phyloP scores from a whole-genome alignment of 2,888 invertebrate species.

The Sycophila texana region DNA sequence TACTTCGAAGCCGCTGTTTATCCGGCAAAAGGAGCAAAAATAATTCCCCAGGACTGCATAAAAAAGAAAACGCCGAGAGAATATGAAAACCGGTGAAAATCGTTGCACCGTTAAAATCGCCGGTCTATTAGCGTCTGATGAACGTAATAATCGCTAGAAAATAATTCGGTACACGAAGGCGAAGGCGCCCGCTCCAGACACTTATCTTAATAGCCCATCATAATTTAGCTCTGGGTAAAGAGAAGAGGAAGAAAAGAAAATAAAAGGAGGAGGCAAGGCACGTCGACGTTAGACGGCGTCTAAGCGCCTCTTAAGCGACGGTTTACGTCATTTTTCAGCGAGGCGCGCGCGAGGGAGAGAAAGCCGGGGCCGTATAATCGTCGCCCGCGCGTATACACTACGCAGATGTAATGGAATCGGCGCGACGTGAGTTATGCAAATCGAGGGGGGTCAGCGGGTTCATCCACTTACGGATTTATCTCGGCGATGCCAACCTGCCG shows the following conservation, averaged over 20 bases:
- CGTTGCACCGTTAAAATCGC: background rate
- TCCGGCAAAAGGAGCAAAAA: background rate
- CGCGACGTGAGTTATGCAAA: conserved; percentile 60
- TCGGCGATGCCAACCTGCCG: conserved; percentile 29
- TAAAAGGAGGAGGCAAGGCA: background rate
- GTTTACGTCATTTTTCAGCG: conserved; percentile 48
- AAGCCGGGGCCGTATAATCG: conserved; percentile 24
- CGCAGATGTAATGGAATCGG: conserved; percentile 54
- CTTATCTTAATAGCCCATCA: conserved; percentile 43
- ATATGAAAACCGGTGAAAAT: background rate
- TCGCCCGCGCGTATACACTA: conserved; percentile 34
- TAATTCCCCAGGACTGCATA: background rate
- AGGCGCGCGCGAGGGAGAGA: background rate
- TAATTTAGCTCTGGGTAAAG: conserved; percentile 25
- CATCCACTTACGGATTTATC: conserved; percentile 57
- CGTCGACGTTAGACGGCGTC: conserved; percentile 20
- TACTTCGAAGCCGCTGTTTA: too few relatives aligned
- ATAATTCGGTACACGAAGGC: conserved; percentile 14
- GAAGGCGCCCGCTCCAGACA: background rate
- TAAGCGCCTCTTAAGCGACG: conserved; percentile 31
- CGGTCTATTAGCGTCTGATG: conserved; percentile 15
- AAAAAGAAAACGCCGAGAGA: too few relatives aligned
- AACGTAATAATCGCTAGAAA: conserved; percentile 21
- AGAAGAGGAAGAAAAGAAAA: too few relatives aligned
- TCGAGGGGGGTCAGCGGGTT: conserved; percentile 57